These are phyloP conservation scores for Regulus satrapa DNA, from an alignment of 2,113 vertebrate genomes.

Conservation along the genomic window DNA sequence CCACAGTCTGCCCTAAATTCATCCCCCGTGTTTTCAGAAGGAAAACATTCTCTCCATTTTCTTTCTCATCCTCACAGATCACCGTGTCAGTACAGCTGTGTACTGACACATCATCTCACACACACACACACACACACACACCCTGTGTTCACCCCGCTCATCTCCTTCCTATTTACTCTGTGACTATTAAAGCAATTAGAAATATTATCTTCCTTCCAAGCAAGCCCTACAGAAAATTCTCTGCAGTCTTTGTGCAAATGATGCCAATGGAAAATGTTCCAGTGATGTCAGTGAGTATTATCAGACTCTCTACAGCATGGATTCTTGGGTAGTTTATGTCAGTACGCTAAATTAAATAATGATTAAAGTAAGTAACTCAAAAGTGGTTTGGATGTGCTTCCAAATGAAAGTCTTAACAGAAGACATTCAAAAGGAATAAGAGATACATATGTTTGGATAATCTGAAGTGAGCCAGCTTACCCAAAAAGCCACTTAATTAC, in stretches of 20 bases:
- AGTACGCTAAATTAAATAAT: background rate
- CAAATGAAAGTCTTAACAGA: slow-evolving; percentile 3
- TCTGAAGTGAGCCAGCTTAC: slow-evolving; percentile 31
- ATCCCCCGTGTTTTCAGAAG: background rate
- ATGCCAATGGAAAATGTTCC: background rate
- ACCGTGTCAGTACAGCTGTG: background rate
- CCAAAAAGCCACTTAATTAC: slow-evolving; percentile 40
- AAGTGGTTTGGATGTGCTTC: slow-evolving; percentile 24
- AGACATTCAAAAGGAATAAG: background rate
- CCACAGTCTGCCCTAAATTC: background rate
- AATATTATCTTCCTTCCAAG: background rate
- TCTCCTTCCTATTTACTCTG: background rate
- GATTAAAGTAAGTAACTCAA: slow-evolving; percentile 19
- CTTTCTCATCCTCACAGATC: background rate
- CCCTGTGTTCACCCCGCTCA: background rate
- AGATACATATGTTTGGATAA: slow-evolving; percentile 42
- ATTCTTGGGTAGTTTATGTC: background rate
- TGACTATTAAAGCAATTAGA: background rate
- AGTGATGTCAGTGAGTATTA: background rate
- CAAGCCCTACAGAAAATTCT: background rate
- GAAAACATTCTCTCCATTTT: background rate
- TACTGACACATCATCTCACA: too few relatives aligned
- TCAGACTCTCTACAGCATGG: background rate
- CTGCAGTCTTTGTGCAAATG: background rate
- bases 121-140: too few relatives aligned